These are phyloP conservation scores for Lycodopsis pacificus DNA, from an alignment of 2,797 vertebrate species.

Conservation along the genomic window DNA sequence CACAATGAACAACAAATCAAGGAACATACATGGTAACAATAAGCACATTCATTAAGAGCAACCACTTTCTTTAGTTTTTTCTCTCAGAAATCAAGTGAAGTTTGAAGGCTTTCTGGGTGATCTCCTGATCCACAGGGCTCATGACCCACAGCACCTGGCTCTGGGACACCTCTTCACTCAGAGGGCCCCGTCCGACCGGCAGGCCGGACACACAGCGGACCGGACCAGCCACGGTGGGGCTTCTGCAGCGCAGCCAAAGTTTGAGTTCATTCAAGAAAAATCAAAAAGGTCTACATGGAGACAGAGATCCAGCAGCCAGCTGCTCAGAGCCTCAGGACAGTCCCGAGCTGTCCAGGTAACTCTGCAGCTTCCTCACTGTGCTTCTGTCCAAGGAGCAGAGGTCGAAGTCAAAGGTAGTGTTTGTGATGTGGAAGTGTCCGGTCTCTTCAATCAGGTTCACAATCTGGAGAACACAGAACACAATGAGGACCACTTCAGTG, in stretches of 20 bases:
- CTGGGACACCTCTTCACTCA: conserved; percentile 31
- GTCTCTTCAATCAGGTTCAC: conserved; percentile 99
- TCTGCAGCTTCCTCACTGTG: conserved; percentile 98
- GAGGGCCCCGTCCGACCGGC: conserved; percentile 45
- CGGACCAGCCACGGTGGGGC: conserved; percentile 75
- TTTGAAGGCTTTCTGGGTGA: conserved; percentile 95
- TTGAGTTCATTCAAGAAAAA: conserved; percentile 67
- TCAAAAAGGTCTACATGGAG: conserved; percentile 41
- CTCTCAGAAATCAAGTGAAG: conserved; percentile 53
- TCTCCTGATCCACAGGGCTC: conserved; percentile 86
- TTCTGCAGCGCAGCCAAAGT: conserved; percentile 77
- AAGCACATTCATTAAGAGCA: conserved; percentile 91
- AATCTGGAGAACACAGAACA: conserved; percentile 83
- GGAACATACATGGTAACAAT: conserved; percentile 83
- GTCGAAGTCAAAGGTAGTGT: conserved; percentile 99
- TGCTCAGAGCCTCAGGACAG: conserved; percentile 88
- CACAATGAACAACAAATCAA: conserved; percentile 85
- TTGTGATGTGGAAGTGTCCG: conserved; percentile 99
- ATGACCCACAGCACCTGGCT: conserved; percentile 31
- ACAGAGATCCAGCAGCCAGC: conserved; percentile 80
- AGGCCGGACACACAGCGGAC: conserved; percentile 65
- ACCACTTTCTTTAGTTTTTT: conserved; percentile 70
- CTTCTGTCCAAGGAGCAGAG: conserved; percentile 98
- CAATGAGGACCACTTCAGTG: not conserved
- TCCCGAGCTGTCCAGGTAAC: conserved; percentile 95